phyloP scores from a whole-genome alignment of 2,113 vertebrate species.

The Syngnathus typhle region DNA sequence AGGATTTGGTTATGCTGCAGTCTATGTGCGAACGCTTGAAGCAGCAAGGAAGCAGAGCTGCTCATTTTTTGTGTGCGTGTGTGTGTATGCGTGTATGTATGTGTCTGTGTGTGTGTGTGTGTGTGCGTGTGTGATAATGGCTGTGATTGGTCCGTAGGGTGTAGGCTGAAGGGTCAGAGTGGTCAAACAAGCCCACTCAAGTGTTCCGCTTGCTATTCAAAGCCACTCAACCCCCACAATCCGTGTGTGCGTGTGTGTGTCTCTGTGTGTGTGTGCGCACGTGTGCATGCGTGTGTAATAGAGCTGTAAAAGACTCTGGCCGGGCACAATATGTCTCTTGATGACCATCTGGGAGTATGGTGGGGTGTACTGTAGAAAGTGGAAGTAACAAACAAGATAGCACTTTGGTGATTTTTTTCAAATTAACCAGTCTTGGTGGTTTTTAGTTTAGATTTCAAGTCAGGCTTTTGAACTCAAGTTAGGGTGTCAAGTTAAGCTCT shows the following conservation, averaged over 20 bases:
- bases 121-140: background rate
- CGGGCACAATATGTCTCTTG: background rate
- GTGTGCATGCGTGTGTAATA: background rate
- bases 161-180: background rate
- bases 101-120: background rate
- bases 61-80: background rate
- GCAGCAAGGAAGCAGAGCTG: background rate
- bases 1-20: too few species aligned
- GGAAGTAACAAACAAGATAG: background rate
- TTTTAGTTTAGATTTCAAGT: too few species aligned
- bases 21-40: background rate
- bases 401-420: background rate
- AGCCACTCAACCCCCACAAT: constrained; percentile 16
- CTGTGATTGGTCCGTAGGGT: constrained; percentile 20
- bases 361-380: background rate
- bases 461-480: too few species aligned
- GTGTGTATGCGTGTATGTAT: too few species aligned
- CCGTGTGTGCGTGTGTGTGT: constrained; percentile 1
- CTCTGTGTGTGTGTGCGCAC: background rate
- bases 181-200: background rate
- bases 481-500: too few species aligned
- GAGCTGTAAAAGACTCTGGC: background rate
- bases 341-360: too few species aligned
- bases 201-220: constrained; percentile 8
- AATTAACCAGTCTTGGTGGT: background rate